Evolutionary conservation across 2,888 invertebrate genomes (phyloP), one percentile per base, ranked within the genome.

Genomic region (Agriotes lineatus): DNA sequence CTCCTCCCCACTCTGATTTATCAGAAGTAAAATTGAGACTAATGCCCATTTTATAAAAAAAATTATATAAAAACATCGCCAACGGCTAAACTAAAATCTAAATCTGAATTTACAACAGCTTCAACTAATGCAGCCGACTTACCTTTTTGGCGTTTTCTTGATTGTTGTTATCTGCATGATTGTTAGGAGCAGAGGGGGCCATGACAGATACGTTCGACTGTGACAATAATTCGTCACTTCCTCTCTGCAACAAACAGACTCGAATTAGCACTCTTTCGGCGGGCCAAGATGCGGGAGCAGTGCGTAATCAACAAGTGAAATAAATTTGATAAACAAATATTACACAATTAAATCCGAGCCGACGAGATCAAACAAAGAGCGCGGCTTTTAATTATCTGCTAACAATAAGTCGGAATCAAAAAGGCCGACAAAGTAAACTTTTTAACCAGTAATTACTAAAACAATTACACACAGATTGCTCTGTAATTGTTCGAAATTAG

Each of bases 201-300:
- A 96, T 95, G 85, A 93, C 93, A 87, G 93, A 93, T 85, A 96
- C 95, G 88, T 94, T 94, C 87, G 94, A 93, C 89, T 96, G 95
- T 87, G 96, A 95, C 86, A 96, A 90, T 87, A 97, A 92, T 90
- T 97, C 96, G 92, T 97, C 97, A 86, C 96, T 96, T 88, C 96
- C 96, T 89, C 97, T 94, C 97, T 97, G 93, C 59, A 91, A 90
- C 16, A 60, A 44, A 68, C 84, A n/a, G n/a, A n/a, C n/a, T n/a
- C n/a, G n/a, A n/a, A n/a, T n/a, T n/a, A n/a, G n/a, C n/a, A n/a
- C n/a, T n/a, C n/a, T n/a, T n/a, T n/a, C n/a, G n/a, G n/a, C n/a
- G n/a, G n/a, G n/a, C n/a, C n/a, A n/a, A n/a, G n/a, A n/a, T n/a
- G n/a, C n/a, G n/a, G n/a, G n/a, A n/a, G n/a, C n/a, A 25, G 25